phyloP scores from a whole-genome alignment of 2,888 invertebrate species.

The Eupithecia insigniata region DNA sequence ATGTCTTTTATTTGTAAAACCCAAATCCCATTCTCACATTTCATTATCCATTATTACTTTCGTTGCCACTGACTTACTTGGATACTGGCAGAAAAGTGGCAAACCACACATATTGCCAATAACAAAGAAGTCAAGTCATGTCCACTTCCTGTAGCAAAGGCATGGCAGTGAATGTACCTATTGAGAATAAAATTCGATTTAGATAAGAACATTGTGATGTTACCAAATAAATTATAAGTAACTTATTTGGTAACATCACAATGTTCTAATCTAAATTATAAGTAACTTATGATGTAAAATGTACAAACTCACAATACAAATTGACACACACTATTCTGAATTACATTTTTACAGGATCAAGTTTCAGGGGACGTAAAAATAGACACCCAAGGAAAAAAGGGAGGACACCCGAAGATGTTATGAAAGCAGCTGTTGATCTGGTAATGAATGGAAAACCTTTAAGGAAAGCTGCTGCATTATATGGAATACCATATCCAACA shows the following conservation, averaged over 20 bases:
- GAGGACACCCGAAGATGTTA: constrained; percentile 1
- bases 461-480: background rate
- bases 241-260: too few relatives aligned
- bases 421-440: constrained; percentile 5
- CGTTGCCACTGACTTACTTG: background rate
- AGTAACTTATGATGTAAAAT: background rate
- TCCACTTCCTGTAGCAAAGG: background rate
- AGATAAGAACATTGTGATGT: background rate
- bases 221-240: background rate
- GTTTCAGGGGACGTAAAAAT: constrained; percentile 9
- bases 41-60: background rate
- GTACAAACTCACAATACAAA: background rate
- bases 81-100: too few relatives aligned
- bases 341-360: background rate
- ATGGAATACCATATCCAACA: background rate
- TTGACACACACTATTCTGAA: background rate
- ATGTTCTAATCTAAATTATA: too few relatives aligned
- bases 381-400: constrained; percentile 9
- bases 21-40: background rate
- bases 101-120: too few relatives aligned
- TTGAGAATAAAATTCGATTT: too few relatives aligned
- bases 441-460: constrained; percentile 5
- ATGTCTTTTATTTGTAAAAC: background rate
- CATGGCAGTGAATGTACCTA: background rate
- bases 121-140: too few relatives aligned